Base-by-base conservation (phyloP, 2,797 vertebrate species). In the Cyprinella venusta region DNA sequence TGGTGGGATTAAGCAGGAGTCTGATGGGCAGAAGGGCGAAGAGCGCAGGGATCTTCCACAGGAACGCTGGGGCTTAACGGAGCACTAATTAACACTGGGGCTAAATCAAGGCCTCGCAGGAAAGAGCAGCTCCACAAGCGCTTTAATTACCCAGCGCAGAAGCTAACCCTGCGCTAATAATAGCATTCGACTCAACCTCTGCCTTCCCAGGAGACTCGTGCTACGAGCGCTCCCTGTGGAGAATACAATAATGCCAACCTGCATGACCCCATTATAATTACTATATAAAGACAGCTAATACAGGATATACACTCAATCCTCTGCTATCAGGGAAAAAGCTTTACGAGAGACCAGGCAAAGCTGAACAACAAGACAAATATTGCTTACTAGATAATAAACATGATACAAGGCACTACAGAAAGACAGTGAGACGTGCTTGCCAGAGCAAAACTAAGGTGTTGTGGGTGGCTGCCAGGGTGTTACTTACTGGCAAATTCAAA, bases 71-170 rank as follows among this genome's bases (percentile, higher is more conserved):
- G 75, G 70, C 85, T 80, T 80, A 83, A 79, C 76, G n/a, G 48
- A 52, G 10, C 63, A 16, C 81, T 86, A 79, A 79, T 83, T 86
- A 86, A 82, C 81, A 83, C 63, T 64, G 63, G 40, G 76, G 85
- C 70, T 86, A 86, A 86, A 75, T 82, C 81, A 86, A 83, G 81
- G 63, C 85, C 76, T 86, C 61, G 6, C 85, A 82, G 80, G 80
- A 79, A 86, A 82, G 76, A 82, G 76, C 59, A 69, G 40, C 74
- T 77, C 79, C 33, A 54, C 4, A 30, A 76, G 79, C 38, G 36
- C 48, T 76, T 86, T 86, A 86, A 86, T 82, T 79, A 79, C 68
- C 76, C 45, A 72, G 54, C 26, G 19, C 72, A 33, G 56, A 50
- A 50, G 59, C 74, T 72, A 79, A 86, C 85, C 24, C 74, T 67